Conservation (phyloP, 1,140 invertebrate species). For the Tetranychus urticae region DNA sequence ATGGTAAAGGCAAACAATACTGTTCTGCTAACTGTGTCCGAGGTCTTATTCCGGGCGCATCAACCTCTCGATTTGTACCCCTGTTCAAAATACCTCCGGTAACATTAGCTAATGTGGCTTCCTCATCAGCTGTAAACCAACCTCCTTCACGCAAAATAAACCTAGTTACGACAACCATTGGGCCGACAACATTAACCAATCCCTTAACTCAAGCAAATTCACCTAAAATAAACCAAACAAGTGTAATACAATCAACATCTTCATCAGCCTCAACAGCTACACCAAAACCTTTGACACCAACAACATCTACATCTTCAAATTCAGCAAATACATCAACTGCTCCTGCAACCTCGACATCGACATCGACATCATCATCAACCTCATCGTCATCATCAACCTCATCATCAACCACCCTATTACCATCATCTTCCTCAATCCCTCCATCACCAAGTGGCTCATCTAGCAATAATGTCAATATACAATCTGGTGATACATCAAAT, state of each 20-base stretch:
- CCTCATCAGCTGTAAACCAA: too few relatives aligned
- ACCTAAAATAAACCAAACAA: neutral
- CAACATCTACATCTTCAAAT: neutral
- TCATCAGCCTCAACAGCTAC: neutral
- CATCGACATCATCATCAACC: neutral
- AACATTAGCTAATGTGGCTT: neutral
- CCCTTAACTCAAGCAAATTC: neutral
- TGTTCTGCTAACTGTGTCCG: slow-evolving; percentile 21
- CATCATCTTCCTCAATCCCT: neutral
- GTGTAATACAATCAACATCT: neutral
- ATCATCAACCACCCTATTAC: neutral
- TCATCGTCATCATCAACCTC: too few relatives aligned
- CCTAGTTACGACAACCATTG: neutral
- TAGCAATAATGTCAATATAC: neutral
- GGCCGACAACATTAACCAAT: neutral
- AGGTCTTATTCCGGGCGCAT: slow-evolving; percentile 24
- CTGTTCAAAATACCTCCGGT: slow-evolving; percentile 1
- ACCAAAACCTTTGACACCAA: neutral
- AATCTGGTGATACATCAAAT: too few relatives aligned
- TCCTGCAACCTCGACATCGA: neutral
- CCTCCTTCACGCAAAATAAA: too few relatives aligned
- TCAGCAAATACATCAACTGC: neutral
- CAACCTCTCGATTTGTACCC: neutral
- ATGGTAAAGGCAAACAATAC: slow-evolving; percentile 44
- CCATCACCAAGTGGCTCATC: neutral